Evolutionary conservation across 1,140 invertebrate genomes (phyloP).

Genomic region (Hylyphantes graminicola): DNA sequence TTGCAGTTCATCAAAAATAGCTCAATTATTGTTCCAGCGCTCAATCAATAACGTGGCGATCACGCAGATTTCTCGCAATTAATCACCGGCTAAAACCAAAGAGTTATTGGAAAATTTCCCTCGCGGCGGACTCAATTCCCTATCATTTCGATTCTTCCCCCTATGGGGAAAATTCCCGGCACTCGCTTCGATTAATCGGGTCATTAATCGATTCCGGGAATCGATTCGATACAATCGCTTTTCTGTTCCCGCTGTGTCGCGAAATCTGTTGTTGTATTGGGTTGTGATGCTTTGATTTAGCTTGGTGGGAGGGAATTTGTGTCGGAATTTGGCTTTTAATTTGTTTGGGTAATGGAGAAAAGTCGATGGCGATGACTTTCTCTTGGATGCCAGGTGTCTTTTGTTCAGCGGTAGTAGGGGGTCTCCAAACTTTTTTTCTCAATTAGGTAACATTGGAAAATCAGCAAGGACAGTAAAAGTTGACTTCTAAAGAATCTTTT

Average conservation of each 20-base stretch:
- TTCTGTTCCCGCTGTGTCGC: conserved; percentile 48
- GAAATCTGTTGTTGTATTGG: conserved; percentile 37
- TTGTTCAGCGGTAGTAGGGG: neutral
- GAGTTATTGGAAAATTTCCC: conserved; percentile 59
- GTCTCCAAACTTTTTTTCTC: too few species aligned
- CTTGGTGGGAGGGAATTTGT: neutral
- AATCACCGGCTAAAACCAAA: conserved; percentile 58
- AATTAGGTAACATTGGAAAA: too few species aligned
- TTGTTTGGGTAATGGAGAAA: conserved; percentile 54
- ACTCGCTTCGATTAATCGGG: conserved; percentile 57
- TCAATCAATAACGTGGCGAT: conserved; percentile 50
- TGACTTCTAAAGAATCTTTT: too few species aligned
- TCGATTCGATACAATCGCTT: conserved; percentile 55
- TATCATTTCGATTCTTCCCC: conserved; percentile 16
- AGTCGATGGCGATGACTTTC: conserved; percentile 44
- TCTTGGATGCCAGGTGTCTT: conserved; percentile 15
- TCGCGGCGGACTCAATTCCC: conserved; percentile 44
- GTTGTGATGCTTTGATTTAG: conserved; percentile 23
- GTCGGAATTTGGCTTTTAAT: conserved; percentile 58
- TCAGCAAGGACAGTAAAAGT: too few species aligned
- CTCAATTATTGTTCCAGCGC: neutral
- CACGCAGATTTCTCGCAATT: conserved; percentile 52
- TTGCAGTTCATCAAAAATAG: too few species aligned
- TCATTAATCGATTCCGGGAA: conserved; percentile 59
- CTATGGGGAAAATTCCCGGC: conserved; percentile 31